Evolutionary conservation across 2,888 invertebrate genomes (phyloP), one percentile per base, ranked within the genome.

Genomic region (Phengaris arion): DNA sequence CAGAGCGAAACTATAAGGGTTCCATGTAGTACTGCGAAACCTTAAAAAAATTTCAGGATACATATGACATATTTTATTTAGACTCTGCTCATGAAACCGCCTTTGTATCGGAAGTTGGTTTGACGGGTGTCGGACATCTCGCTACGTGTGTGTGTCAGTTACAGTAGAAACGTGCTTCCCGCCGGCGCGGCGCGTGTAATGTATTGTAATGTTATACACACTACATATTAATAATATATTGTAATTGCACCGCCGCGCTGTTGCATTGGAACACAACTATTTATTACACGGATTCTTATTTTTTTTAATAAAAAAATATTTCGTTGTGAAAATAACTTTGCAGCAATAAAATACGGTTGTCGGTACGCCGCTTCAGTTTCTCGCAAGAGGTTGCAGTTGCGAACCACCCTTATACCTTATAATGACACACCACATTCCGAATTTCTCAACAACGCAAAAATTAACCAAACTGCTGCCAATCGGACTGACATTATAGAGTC

Each of bases 181-280:
- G 64, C 12, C 64, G 12, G 64, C 64, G 35, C 64, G 12, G 64
- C 64, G 35, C 64, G 64, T 64, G 64, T 64, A 64, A 35, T 64
- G 2, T 64, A 64, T 64, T 64, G 59, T 64, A 35, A 64, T 45
- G 35, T 64, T 22, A 64, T 64, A 35, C 64, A 22, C 64, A 35
- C 7, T 64, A 64, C 35, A 64, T 64, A 64, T 64, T 45, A 64
- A 64, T 64, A 64, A 45, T 45, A 64, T 45, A 64, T 64, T 64
- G 64, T 64, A 64, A 64, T 64, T 64, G 64, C 35, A 12, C 64
- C 13, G 64, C 64, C 45, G 59, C 13, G 64, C 64, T 64, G 59
- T 64, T 64, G 64, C 64, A 64, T 64, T 12, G 59, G 10, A 64
- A 45, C 64, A 64, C 64, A 12, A 64, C 64, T 64, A 64, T 64